Percentiles rank a stretch among this genome's conserved stretches.
These are phyloP conservation scores for Brachyptera putata DNA, from an alignment of 2,888 invertebrate species.

Conservation along the genomic window DNA sequence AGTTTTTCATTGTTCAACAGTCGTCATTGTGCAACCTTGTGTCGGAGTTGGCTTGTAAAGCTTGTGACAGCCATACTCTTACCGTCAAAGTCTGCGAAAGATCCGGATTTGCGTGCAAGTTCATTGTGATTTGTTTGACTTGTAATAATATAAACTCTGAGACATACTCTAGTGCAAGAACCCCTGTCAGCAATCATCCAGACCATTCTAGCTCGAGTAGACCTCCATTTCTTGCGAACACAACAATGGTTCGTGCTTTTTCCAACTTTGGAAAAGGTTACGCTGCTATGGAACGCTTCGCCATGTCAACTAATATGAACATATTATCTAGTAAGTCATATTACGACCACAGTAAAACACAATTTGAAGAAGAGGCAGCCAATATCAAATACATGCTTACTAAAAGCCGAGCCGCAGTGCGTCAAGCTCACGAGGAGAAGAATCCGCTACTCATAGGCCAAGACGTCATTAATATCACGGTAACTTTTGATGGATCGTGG, in stretches of 20 bases:
- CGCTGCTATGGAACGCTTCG: neutral
- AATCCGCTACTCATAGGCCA: neutral
- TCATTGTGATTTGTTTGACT: neutral
- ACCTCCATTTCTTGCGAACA: neutral
- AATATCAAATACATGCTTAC: neutral
- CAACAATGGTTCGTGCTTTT: neutral
- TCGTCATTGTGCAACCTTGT: no score
- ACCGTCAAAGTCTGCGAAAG: neutral
- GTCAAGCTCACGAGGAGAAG: neutral
- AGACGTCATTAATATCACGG: neutral
- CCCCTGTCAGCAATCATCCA: neutral
- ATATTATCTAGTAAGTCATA: neutral
- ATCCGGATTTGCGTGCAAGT: neutral
- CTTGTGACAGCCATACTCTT: no score
- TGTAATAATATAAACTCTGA: neutral
- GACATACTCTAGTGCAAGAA: neutral
- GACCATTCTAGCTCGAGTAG: neutral
- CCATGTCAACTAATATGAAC: neutral
- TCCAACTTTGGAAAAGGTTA: neutral
- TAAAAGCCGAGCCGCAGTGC: neutral
- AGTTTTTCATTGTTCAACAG: no score
- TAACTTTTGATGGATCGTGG: constrained; percentile 31
- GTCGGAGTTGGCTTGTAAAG: no score
- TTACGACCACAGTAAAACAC: neutral
- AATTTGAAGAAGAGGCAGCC: neutral